Percentiles rank a stretch among this genome's conserved stretches.
phyloP scores from a whole-genome alignment of 2,888 invertebrate species.

The Ormyrus pomaceus region DNA sequence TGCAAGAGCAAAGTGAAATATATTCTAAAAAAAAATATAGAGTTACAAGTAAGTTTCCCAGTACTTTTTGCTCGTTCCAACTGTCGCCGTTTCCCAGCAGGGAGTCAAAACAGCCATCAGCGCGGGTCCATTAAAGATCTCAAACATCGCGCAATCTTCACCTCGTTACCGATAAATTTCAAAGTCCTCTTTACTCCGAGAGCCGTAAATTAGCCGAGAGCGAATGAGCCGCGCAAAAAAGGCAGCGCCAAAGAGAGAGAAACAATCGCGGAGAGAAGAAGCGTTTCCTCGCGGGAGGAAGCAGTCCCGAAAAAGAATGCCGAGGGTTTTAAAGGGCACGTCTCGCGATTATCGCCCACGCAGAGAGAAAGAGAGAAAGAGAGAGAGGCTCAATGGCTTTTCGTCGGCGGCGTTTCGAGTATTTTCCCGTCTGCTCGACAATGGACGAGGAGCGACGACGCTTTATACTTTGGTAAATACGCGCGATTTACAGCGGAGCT shows the following conservation, averaged over 20 bases:
- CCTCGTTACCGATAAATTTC: too few relatives aligned
- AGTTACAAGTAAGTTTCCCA: background rate
- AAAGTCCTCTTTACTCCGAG: too few relatives aligned
- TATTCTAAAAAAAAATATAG: background rate
- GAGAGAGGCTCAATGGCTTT: slow-evolving; percentile 23
- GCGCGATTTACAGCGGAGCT: too few relatives aligned
- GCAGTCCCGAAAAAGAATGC: slow-evolving; percentile 34
- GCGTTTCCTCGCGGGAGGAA: slow-evolving; percentile 12
- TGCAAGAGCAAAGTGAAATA: slow-evolving; percentile 27
- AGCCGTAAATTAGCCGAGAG: too few relatives aligned
- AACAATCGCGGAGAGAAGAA: slow-evolving; percentile 13
- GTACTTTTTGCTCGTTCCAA: too few relatives aligned
- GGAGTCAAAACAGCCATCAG: too few relatives aligned
- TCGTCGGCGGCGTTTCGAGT: background rate
- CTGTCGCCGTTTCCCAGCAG: too few relatives aligned
- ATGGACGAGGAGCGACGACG: background rate
- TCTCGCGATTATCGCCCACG: slow-evolving; percentile 35
- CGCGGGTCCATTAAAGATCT: too few relatives aligned
- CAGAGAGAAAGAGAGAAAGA: background rate
- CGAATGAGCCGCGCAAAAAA: too few relatives aligned
- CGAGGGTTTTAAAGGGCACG: slow-evolving; percentile 12
- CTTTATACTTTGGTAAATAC: too few relatives aligned
- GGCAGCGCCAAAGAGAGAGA: slow-evolving; percentile 5
- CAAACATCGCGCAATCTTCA: too few relatives aligned
- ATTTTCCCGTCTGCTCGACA: background rate